A percentile compares a stretch with the other conserved stretches of the same genome.
phyloP scores from a whole-genome alignment of 1,140 invertebrate genomes.

The Acromyrmex echinatior region DNA sequence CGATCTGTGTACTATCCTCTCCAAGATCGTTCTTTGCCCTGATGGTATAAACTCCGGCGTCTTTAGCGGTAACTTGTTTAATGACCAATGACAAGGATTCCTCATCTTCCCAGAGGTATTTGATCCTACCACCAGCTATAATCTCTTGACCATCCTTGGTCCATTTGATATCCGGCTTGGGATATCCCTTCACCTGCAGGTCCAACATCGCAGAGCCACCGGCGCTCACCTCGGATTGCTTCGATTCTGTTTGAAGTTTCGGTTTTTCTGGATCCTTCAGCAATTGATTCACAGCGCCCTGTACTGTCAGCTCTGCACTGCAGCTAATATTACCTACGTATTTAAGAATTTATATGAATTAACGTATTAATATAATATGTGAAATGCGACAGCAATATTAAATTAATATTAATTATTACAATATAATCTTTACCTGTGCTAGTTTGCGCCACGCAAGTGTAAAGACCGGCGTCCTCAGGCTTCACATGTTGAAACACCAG shows the following conservation, averaged over 20 bases:
- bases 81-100: slow-evolving; percentile 96
- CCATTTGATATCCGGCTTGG: slow-evolving; percentile 96
- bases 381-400: background rate
- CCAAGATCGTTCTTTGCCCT: slow-evolving; percentile 96
- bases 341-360: background rate
- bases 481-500: slow-evolving; percentile 97
- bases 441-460: slow-evolving; percentile 98
- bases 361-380: slow-evolving; percentile 6
- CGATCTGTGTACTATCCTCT: slow-evolving; percentile 91
- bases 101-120: slow-evolving; percentile 96
- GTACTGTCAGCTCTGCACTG: slow-evolving; percentile 96
- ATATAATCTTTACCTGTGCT: slow-evolving; percentile 89
- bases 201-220: slow-evolving; percentile 98
- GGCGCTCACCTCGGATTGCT: slow-evolving; percentile 91
- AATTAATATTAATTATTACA: slow-evolving; percentile 9
- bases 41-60: slow-evolving; percentile 95
- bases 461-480: slow-evolving; percentile 96
- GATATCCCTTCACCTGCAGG: slow-evolving; percentile 95
- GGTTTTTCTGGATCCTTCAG: slow-evolving; percentile 94
- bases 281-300: slow-evolving; percentile 94
- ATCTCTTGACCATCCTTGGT: slow-evolving; percentile 94
- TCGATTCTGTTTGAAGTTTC: slow-evolving; percentile 91
- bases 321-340: slow-evolving; percentile 95
- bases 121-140: slow-evolving; percentile 92
- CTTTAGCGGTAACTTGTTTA: slow-evolving; percentile 93